Percentiles rank a stretch among this genome's conserved stretches.
These are phyloP conservation scores for Campoletis raptor DNA, from an alignment of 2,888 invertebrate genomes.

Conservation along the genomic window DNA sequence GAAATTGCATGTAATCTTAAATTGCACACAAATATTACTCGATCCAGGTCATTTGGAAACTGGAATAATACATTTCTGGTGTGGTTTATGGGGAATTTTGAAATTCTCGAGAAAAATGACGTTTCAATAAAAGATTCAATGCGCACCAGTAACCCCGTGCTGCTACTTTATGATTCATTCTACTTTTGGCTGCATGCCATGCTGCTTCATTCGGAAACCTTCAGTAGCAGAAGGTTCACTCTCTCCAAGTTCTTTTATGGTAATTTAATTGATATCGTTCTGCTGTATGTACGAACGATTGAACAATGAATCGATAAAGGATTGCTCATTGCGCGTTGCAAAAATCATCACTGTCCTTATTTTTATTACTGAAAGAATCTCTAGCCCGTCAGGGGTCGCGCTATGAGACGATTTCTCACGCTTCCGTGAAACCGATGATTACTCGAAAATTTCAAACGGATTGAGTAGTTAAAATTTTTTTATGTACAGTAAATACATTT, in stretches of 20 bases:
- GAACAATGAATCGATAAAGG: neutral
- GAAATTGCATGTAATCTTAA: neutral
- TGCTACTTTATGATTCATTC: conserved; percentile 8
- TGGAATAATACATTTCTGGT: neutral
- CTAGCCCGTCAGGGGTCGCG: too few relatives aligned
- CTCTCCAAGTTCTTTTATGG: neutral
- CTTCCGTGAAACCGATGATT: too few relatives aligned
- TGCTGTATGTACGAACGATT: neutral
- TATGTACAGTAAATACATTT: too few relatives aligned
- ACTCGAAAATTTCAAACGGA: too few relatives aligned
- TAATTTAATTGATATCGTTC: neutral
- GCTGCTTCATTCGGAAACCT: conserved; percentile 6
- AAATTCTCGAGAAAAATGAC: neutral
- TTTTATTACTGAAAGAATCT: too few relatives aligned
- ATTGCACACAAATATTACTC: neutral
- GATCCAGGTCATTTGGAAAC: neutral
- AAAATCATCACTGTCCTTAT: neutral
- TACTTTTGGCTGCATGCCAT: conserved; percentile 9
- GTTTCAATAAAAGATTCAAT: conserved; percentile 1
- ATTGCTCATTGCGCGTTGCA: neutral
- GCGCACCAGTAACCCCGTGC: conserved; percentile 7
- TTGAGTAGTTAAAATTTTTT: too few relatives aligned
- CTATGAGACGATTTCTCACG: too few relatives aligned
- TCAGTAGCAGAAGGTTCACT: neutral
- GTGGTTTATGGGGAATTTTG: neutral